Evolutionary conservation across 1,140 invertebrate species (phyloP).

Genomic region (Diabrotica undecimpunctata): DNA sequence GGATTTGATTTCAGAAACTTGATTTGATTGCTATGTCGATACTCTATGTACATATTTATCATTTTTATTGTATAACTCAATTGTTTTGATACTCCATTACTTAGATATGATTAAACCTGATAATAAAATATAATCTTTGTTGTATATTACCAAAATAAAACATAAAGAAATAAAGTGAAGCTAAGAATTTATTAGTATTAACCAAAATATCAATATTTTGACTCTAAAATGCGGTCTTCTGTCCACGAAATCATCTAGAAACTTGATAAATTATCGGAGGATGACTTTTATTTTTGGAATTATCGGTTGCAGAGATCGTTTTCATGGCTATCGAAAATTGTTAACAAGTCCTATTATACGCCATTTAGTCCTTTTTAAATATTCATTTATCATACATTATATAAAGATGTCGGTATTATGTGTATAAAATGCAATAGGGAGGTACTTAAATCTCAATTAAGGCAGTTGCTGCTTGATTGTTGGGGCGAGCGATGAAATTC

Average conservation of each 20-base stretch:
- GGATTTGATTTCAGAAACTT: no score
- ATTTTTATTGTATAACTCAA: no score
- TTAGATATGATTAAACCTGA: no score
- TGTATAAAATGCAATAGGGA: neutral
- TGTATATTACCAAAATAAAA: no score
- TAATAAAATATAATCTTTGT: no score
- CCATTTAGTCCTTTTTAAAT: constrained; percentile 28
- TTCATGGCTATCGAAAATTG: constrained; percentile 15
- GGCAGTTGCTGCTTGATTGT: neutral
- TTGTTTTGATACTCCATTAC: no score
- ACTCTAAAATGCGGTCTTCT: no score
- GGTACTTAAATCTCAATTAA: constrained; percentile 30
- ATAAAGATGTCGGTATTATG: constrained; percentile 24
- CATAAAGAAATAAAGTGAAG: no score
- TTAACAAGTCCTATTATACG: constrained; percentile 20
- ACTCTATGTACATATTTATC: no score
- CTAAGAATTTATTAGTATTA: no score
- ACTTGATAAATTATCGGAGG: constrained; percentile 28
- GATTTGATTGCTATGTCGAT: no score
- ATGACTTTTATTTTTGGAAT: constrained; percentile 22
- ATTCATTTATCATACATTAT: constrained; percentile 26
- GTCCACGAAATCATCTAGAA: neutral
- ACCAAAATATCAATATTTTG: no score
- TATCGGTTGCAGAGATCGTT: constrained; percentile 9
- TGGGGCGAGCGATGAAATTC: neutral